These are phyloP conservation scores for Thinocorus orbignyianus DNA, from an alignment of 2,113 vertebrate genomes.

Conservation along the genomic window DNA sequence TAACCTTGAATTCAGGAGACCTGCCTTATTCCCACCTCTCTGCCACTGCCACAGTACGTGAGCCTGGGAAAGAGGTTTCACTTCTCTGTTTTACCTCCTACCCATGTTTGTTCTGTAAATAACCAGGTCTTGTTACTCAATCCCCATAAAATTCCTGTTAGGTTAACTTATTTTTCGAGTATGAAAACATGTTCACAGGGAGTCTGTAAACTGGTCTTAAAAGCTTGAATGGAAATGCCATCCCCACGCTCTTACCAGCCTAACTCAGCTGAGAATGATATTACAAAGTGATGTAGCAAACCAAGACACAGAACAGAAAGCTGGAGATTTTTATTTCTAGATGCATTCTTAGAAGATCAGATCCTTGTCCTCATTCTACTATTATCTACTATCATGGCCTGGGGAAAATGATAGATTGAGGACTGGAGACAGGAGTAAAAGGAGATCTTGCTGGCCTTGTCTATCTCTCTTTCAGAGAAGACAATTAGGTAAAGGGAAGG, in stretches of 20 bases:
- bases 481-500: not conserved
- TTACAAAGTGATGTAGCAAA: not conserved
- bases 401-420: not conserved
- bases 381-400: not conserved
- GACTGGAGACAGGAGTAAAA: not conserved
- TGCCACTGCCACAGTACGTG: not conserved
- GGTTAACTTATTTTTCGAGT: not conserved
- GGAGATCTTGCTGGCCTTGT: not conserved
- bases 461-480: not conserved
- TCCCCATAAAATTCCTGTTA: not conserved
- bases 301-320: not conserved
- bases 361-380: not conserved
- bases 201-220: not conserved
- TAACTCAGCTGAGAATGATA: not conserved
- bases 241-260: not conserved
- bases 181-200: not conserved
- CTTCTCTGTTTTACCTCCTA: not conserved
- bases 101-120: not conserved
- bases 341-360: fast-evolving
- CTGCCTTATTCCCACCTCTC: not conserved
- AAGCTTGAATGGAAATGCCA: not conserved
- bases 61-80: not conserved
- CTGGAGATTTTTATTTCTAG: not conserved
- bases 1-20: not conserved
- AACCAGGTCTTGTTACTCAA: not conserved